A percentile compares a stretch with the other conserved stretches of the same genome.
These are phyloP conservation scores for Drosophila sordidula DNA, from an alignment of 2,888 invertebrate species.

Conservation along the genomic window DNA sequence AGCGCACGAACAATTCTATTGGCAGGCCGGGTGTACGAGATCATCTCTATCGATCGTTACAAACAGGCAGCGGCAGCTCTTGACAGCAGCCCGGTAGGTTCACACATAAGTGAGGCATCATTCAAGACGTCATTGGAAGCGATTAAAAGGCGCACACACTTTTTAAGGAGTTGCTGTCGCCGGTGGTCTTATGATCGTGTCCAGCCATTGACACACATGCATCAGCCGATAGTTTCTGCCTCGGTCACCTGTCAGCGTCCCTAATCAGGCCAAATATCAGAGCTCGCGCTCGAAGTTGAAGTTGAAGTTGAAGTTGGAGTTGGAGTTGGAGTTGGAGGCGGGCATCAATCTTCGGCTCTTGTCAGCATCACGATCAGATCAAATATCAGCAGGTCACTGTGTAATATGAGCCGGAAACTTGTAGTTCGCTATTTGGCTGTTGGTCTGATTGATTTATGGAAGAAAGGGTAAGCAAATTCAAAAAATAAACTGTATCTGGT, in stretches of 20 bases:
- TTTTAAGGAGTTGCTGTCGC: constrained; percentile 67
- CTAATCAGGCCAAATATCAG: constrained; percentile 68
- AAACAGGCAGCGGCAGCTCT: constrained; percentile 75
- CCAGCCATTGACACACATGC: constrained; percentile 48
- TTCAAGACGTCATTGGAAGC: constrained; percentile 74
- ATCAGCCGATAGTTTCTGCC: constrained; percentile 14
- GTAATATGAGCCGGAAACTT: constrained; percentile 33
- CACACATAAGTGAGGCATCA: constrained; percentile 79
- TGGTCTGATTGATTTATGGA: constrained; percentile 33
- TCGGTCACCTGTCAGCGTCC: constrained; percentile 66
- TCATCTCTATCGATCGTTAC: constrained; percentile 77
- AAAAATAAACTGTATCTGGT: background rate
- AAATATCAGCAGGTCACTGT: constrained; percentile 43
- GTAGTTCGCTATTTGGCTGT: background rate
- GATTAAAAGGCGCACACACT: constrained; percentile 71
- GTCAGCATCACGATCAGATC: constrained; percentile 45
- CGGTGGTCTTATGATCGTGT: constrained; percentile 62
- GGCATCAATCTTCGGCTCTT: constrained; percentile 45
- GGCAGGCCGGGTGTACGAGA: constrained; percentile 48
- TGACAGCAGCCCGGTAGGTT: constrained; percentile 79
- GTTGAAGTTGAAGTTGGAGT: constrained; percentile 52
- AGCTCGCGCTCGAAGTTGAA: constrained; percentile 31
- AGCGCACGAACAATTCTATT: constrained; percentile 69
- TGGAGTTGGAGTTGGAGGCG: constrained; percentile 49
- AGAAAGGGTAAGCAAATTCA: background rate